Percentiles rank a stretch among this genome's conserved stretches.
These are phyloP conservation scores for Ophion slaviceki DNA, from an alignment of 2,888 invertebrate genomes.

Conservation along the genomic window DNA sequence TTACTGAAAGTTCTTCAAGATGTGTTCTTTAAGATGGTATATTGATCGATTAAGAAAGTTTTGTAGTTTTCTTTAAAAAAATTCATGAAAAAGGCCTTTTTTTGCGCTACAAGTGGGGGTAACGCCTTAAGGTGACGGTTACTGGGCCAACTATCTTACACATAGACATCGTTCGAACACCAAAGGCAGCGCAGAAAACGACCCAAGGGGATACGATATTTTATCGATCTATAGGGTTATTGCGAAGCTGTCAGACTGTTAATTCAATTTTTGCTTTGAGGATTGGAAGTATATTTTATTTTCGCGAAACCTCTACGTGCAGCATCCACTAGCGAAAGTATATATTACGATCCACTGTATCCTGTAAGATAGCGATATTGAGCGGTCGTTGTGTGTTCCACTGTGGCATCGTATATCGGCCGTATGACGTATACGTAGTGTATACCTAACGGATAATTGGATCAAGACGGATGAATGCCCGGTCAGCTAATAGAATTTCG, in stretches of 20 bases:
- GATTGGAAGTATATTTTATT: background rate
- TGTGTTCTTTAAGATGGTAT: too few relatives aligned
- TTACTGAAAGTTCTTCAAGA: too few relatives aligned
- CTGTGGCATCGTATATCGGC: slow-evolving; percentile 31
- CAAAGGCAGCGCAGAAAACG: background rate
- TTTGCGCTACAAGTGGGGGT: too few relatives aligned
- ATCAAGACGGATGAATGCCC: slow-evolving; percentile 65
- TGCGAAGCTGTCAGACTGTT: background rate
- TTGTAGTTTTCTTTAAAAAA: too few relatives aligned
- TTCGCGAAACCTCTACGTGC: background rate
- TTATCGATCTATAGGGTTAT: background rate
- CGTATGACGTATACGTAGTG: slow-evolving; percentile 38
- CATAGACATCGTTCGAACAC: background rate
- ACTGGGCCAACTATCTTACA: background rate
- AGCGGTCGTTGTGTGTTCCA: slow-evolving; percentile 47
- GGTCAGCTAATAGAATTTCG: slow-evolving; percentile 65
- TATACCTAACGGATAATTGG: slow-evolving; percentile 65
- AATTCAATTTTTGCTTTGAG: background rate
- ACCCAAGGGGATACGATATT: background rate
- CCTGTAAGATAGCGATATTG: slow-evolving; percentile 52
- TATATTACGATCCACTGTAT: slow-evolving; percentile 18
- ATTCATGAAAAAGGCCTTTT: too few relatives aligned
- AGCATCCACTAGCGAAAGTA: slow-evolving; percentile 2
- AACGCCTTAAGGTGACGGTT: too few relatives aligned
- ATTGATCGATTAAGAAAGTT: too few relatives aligned